Evolutionary conservation across 2,797 vertebrate genomes (phyloP), one percentile per base, ranked within the genome.

Genomic region (Malurus leucopterus): DNA sequence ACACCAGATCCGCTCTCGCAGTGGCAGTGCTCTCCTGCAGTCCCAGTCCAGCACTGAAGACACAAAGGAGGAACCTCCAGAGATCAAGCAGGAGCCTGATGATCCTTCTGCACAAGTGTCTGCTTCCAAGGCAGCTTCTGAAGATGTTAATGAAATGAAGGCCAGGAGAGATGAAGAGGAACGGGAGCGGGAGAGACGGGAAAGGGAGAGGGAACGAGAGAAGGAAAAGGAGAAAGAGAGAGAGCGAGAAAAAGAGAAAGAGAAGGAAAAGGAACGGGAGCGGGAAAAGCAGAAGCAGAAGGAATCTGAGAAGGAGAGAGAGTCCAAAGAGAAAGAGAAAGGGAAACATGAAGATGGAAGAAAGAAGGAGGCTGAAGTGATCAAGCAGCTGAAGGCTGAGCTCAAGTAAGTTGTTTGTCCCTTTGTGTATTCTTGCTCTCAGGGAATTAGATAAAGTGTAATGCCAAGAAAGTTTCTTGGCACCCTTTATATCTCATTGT

Each of bases 31-130:
- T 87, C 96, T 98, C 67, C 95, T 99, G 24, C 98, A 99, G 58
- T 98, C 98, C 26, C 99, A 99, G 95, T 99, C 98, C 8, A 99
- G 98, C 88, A 98, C 98, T 5, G 99, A 99, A 89, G 98, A 99
- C 4, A 85, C 98, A 55, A 99, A 99, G 90, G 99, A 99, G 40
- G 99, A 99, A 88, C 98, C 98, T 8, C 64, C 96, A 30, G 96
- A 97, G 29, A 90, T 98, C 34, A 99, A 99, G 86, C 96, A 96
- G 2, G 99, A 99, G 53, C 92, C 98, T 2, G 98, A 99, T 59
- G 98, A 98, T n/a, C 95, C 97, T 84, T 72, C 97, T 50, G 71
- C 90, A 14, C 96, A 95, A 55, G 78, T 83, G 15, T 65, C 93
- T 8, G 57, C 78, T 3, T 68, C 88, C 2, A 98, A 96, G 90